phyloP scores from a whole-genome alignment of 2,888 invertebrate species.

The Pseudococcus viburni region DNA sequence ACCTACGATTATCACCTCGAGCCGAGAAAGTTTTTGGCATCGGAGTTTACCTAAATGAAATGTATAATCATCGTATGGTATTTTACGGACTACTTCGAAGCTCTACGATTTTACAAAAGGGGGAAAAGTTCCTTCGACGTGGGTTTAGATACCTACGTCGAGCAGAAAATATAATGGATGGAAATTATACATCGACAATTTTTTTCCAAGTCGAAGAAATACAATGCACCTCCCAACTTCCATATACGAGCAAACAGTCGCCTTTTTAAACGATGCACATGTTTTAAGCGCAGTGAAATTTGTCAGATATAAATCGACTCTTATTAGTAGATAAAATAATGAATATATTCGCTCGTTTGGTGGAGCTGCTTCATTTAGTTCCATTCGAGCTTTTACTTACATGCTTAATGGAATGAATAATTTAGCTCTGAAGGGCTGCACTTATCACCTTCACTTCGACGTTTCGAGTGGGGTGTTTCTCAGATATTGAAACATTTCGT shows the following conservation, averaged over 20 bases:
- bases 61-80: slow-evolving; percentile 28
- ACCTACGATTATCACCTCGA: not conserved
- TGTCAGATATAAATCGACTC: slow-evolving; percentile 50
- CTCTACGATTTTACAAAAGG: not conserved
- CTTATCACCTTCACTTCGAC: slow-evolving; percentile 41
- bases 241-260: not conserved
- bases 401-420: slow-evolving; percentile 53
- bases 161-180: not conserved
- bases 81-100: slow-evolving; percentile 5
- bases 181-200: not conserved
- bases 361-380: not conserved
- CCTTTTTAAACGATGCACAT: slow-evolving; percentile 23
- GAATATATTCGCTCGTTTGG: slow-evolving; percentile 23
- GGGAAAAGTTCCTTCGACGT: not conserved
- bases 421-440: slow-evolving; percentile 45
- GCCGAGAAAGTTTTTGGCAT: not conserved
- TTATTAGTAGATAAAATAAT: slow-evolving; percentile 44
- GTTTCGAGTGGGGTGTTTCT: slow-evolving; percentile 20
- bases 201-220: not conserved
- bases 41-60: not conserved
- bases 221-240: not conserved
- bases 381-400: slow-evolving; percentile 4
- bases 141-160: not conserved
- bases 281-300: slow-evolving; percentile 26
- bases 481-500: not conserved